Evolutionary conservation across 2,113 vertebrate species (phyloP), one percentile per base, ranked within the genome.

Genomic region (Amphiprion percula): DNA sequence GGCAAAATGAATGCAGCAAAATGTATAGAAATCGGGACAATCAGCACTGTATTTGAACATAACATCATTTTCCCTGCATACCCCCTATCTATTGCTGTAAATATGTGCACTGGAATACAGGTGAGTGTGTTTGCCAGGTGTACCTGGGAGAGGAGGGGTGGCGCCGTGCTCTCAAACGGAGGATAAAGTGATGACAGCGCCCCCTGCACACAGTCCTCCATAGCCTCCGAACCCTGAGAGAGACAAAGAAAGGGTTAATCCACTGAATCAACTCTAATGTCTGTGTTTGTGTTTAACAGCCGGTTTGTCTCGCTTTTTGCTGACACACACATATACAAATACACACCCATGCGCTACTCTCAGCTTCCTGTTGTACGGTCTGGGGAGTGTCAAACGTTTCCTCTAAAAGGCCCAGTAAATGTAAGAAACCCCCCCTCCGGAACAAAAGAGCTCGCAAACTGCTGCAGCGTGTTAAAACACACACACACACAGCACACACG

Each of bases 121-220:
- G 21, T 17, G 37, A 37, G 66, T 3, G 0, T 23, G 53, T 0
- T 7, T 6, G 62, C 19, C 54, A 3, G 17, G 11, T 56, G 28
- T 79, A 95, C 97, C 92, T 98, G 97, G 50, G 96, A 96, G 74
- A 98, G 93, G 46, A 98, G 93, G 2, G 97, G 97, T 0, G 97
- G 96, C 1, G 97, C 97, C 0, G 97, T 98, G 55, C 95, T 97
- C 90, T 97, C 96, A 24, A 97, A 98, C 2, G 97, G 97, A 4
- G 97, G 97, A 55, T 97, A 98, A 30, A 98, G 94, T 17, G 96
- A 96, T 0, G 97, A 96, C 0, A 98, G 95, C 0, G 96, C 96
- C 93, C 96, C 96, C 94, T 98, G 97, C n/a, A 98, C 96, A 64
- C 97, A 98, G 82, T 97, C 97, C 86, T 98, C 97, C 91, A 98